Conservation (phyloP, 35 echinoderm and acorn worm genomes). For the Ophioderma brevispina region DNA sequence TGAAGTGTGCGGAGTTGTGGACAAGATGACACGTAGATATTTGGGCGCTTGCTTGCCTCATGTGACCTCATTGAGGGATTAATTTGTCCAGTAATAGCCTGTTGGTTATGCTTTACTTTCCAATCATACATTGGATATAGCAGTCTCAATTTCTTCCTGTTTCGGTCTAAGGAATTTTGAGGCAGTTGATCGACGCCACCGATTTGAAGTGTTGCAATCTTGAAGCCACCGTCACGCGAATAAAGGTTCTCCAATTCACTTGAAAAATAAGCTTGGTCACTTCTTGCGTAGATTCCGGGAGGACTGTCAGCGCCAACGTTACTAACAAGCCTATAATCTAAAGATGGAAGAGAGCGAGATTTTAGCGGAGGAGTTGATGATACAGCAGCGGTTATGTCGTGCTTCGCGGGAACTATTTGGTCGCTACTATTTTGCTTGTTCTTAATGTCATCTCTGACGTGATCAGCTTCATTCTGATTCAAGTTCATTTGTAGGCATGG, state of each 20-base stretch:
- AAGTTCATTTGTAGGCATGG: background rate
- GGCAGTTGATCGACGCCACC: conserved; percentile 54
- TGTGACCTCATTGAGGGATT: background rate
- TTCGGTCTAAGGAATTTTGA: conserved; percentile 54
- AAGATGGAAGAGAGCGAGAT: background rate
- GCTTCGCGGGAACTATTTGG: conserved; percentile 21
- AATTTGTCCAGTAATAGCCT: too few relatives aligned
- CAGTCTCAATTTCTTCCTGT: conserved; percentile 58
- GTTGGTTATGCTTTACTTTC: conserved; percentile 31
- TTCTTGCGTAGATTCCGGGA: conserved; percentile 11
- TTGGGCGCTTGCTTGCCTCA: too few relatives aligned
- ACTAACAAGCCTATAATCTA: background rate
- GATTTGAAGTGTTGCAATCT: conserved; percentile 58
- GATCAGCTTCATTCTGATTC: conserved; percentile 22
- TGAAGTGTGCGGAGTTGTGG: too few relatives aligned
- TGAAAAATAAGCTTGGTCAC: conserved; percentile 44
- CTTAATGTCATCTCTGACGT: background rate
- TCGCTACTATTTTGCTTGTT: background rate
- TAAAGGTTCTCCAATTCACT: conserved; percentile 64
- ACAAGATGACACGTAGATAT: too few relatives aligned
- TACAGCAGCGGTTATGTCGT: background rate
- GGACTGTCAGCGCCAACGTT: background rate
- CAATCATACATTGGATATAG: conserved; percentile 94
- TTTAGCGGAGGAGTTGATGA: background rate
- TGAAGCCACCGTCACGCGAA: conserved; percentile 41